A percentile compares a stretch with the other conserved stretches of the same genome.
Evolutionary conservation across 1,140 invertebrate genomes (phyloP).

Genomic region (Eurosta solidaginis): DNA sequence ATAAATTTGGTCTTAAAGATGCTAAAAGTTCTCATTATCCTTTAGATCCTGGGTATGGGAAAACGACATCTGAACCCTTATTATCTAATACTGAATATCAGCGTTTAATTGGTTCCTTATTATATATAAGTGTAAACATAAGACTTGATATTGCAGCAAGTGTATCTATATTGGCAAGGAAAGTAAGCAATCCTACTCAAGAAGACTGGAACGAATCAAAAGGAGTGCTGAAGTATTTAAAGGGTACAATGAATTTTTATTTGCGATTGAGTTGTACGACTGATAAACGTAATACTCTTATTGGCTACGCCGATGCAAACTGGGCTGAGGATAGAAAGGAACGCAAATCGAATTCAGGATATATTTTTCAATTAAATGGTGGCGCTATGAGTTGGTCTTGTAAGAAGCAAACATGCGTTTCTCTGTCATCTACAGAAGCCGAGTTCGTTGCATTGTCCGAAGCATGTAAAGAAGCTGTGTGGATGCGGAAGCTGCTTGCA

Average conservation of each 20-base stretch:
- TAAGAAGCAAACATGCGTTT: no score
- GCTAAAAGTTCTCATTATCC: slow-evolving; percentile 31
- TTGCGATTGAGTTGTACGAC: background rate
- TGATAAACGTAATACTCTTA: background rate
- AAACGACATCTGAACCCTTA: no score
- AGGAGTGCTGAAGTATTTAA: slow-evolving; percentile 59
- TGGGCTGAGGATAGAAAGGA: slow-evolving; percentile 35
- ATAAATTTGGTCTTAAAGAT: slow-evolving; percentile 48
- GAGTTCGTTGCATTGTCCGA: slow-evolving; percentile 38
- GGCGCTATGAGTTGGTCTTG: slow-evolving; percentile 37
- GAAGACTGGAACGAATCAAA: no score
- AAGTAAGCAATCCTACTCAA: no score
- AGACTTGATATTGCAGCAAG: slow-evolving; percentile 36
- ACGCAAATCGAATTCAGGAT: slow-evolving; percentile 42
- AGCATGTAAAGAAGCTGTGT: slow-evolving; percentile 38
- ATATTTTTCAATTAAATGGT: no score
- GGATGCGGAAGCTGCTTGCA: slow-evolving; percentile 35
- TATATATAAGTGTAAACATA: slow-evolving; percentile 37
- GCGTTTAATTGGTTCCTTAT: slow-evolving; percentile 33
- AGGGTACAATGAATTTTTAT: slow-evolving; percentile 48
- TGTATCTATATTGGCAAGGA: no score
- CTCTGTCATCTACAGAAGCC: no score
- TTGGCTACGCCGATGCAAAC: no score
- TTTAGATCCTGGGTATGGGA: no score
- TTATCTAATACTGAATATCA: slow-evolving; percentile 35